These are phyloP conservation scores for Pyrocoelia pectoralis DNA, from an alignment of 2,888 invertebrate genomes.

Conservation along the genomic window DNA sequence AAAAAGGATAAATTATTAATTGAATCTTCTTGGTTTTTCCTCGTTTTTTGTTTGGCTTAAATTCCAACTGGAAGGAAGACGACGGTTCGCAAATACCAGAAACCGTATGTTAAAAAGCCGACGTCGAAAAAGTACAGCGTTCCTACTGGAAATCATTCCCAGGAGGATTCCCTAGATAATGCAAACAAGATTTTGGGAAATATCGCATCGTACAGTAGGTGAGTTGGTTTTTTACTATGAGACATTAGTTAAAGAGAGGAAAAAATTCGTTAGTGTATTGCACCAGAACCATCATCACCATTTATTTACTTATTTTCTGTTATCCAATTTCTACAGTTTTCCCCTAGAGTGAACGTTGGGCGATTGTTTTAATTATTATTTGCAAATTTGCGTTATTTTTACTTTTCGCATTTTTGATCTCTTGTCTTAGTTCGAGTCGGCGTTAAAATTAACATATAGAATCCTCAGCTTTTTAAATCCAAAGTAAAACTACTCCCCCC, in stretches of 20 bases:
- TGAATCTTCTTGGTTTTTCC: constrained; percentile 43
- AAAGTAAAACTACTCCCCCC: constrained; percentile 2
- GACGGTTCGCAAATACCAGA: constrained; percentile 87
- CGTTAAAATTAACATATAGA: constrained; percentile 15
- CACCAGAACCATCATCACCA: constrained; percentile 24
- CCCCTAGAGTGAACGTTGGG: constrained; percentile 27
- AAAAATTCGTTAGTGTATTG: constrained; percentile 20
- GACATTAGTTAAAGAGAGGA: constrained; percentile 21
- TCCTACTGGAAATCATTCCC: constrained; percentile 76
- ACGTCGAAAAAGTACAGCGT: constrained; percentile 77
- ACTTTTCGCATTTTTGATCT: constrained; percentile 14
- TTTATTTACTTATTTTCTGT: constrained; percentile 9
- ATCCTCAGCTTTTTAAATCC: constrained; percentile 9
- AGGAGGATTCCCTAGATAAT: constrained; percentile 82
- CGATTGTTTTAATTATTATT: constrained; percentile 27
- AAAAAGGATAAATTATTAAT: constrained; percentile 41
- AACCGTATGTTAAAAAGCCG: constrained; percentile 86
- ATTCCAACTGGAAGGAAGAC: constrained; percentile 79
- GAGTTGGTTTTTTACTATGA: constrained; percentile 23
- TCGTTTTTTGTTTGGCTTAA: constrained; percentile 39
- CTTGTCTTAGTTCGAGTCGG: constrained; percentile 6
- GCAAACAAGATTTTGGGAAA: constrained; percentile 84
- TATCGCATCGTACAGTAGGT: constrained; percentile 71
- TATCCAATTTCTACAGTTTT: constrained; percentile 10
- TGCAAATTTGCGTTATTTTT: constrained; percentile 29